Evolutionary conservation across 2,113 vertebrate genomes (phyloP), one percentile per base, ranked within the genome.

Genomic region (Mus pahari): DNA sequence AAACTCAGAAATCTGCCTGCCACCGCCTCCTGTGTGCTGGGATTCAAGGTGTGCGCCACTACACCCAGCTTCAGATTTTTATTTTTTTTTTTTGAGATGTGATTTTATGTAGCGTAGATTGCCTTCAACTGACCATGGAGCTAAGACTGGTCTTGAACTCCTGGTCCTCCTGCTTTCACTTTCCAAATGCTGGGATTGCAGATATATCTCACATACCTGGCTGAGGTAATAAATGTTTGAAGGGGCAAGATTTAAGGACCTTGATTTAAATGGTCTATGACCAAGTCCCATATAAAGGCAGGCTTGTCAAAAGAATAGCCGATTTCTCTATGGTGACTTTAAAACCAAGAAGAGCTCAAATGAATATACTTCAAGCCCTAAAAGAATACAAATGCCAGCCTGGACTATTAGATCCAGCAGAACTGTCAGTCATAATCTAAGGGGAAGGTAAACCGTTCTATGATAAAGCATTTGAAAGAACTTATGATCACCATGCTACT

Each of bases 81-180:
- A n/a, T n/a, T n/a, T 66, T 20, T n/a, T n/a, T 6, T 62, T 45
- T 62, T 66, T 84, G 82, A 45, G 39, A 64, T 45, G 19, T 6
- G 39, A 5, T 86, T 16, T 64, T 31, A 45, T 10, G 11, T 64
- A 45, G 82, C 14, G 39, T 45, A 64, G 58, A 45, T 60, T 84
- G 58, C 10, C 14, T 31, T 42, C 14, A 31, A 45, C 1, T 45
- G 82, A 60, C 24, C 45, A 33, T 45, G 16, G 60, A 84, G 58
- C 58, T 64, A 14, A 83, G n/a, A 39, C 7, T 64, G 58, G 14
- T 4, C 39, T 31, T 84, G 82, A 84, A 84, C n/a, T 5, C 39
- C 26, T 64, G 24, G 92, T 95, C 45, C 95, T 99, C 87, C 33
- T 99, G n/a, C 97, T 58, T 60, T 36, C 7, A n/a, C 50, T 39